phyloP scores from a whole-genome alignment of 2,113 vertebrate species.

The Sinocyclocheilus maitianheensis region DNA sequence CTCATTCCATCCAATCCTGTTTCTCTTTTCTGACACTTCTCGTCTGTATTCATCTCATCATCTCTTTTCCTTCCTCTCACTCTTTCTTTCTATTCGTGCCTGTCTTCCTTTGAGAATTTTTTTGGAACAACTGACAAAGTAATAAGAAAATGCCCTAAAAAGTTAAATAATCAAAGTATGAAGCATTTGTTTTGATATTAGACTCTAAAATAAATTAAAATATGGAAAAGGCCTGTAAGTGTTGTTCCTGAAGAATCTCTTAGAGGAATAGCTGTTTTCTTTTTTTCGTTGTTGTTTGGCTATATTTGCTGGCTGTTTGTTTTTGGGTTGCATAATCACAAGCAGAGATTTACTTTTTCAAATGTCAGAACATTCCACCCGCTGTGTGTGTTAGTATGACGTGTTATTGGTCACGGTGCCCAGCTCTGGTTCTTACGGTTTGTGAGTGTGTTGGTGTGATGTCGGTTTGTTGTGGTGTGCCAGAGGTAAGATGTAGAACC shows the following conservation, averaged over 20 bases:
- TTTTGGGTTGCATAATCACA: conserved; percentile 61
- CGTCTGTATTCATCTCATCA: conserved; percentile 56
- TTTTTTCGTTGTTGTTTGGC: conserved; percentile 65
- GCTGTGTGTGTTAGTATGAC: conserved; percentile 62
- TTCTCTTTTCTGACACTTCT: conserved; percentile 51
- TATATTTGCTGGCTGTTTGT: conserved; percentile 64
- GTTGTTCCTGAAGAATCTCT: conserved; percentile 45
- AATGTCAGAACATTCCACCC: conserved; percentile 57
- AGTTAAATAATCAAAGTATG: neutral
- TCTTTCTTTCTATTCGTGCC: conserved; percentile 42
- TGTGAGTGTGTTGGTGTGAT: conserved; percentile 57
- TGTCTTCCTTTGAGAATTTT: conserved; percentile 68
- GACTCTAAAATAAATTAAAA: neutral
- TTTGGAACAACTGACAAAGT: conserved; percentile 16
- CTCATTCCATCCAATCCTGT: conserved; percentile 57
- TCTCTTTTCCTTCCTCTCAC: conserved; percentile 41
- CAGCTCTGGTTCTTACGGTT: conserved; percentile 58
- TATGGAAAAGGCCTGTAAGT: neutral
- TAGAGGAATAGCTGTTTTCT: conserved; percentile 71
- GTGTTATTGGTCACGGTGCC: conserved; percentile 65
- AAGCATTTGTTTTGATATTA: neutral
- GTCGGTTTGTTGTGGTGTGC: conserved; percentile 49
- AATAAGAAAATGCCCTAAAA: neutral
- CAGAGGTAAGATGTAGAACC: conserved; percentile 53
- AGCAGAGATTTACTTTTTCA: conserved; percentile 52